phyloP scores from a whole-genome alignment of 2,113 vertebrate genomes.

The Propithecus coquereli region DNA sequence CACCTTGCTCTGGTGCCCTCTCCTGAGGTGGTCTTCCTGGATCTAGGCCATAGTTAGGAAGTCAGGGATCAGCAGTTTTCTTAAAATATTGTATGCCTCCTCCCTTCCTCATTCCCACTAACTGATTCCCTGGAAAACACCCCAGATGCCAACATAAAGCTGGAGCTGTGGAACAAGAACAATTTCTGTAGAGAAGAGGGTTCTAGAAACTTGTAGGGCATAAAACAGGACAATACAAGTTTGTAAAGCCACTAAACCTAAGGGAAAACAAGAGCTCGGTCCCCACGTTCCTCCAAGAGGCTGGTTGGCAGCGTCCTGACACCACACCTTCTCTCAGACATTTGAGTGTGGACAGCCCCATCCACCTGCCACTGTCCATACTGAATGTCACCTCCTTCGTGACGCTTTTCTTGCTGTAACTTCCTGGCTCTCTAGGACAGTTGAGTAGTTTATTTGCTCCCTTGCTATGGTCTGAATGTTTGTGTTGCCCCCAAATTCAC shows the following conservation, averaged over 20 bases:
- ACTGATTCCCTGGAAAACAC: not conserved
- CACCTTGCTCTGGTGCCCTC: not conserved
- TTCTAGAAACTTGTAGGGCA: too few species aligned
- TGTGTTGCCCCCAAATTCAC: not conserved
- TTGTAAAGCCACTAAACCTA: not conserved
- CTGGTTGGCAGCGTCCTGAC: not conserved
- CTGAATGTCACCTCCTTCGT: not conserved
- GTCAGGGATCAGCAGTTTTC: not conserved
- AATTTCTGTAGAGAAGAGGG: not conserved
- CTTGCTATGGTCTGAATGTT: not conserved
- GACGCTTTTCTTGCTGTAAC: not conserved
- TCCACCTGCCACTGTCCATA: not conserved
- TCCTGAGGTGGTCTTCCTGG: not conserved
- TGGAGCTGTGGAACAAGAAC: not conserved
- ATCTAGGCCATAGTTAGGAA: not conserved
- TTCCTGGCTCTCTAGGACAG: not conserved
- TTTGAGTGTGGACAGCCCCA: fast-evolving
- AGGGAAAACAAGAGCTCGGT: fast-evolving
- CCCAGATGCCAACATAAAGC: not conserved
- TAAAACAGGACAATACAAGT: not conserved
- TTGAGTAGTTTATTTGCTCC: too few species aligned
- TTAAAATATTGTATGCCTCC: too few species aligned
- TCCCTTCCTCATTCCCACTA: fast-evolving
- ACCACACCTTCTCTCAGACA: fast-evolving
- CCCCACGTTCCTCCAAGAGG: not conserved